Evolutionary conservation across 2,113 vertebrate species (phyloP).

Genomic region (Ammodytes marinus): DNA sequence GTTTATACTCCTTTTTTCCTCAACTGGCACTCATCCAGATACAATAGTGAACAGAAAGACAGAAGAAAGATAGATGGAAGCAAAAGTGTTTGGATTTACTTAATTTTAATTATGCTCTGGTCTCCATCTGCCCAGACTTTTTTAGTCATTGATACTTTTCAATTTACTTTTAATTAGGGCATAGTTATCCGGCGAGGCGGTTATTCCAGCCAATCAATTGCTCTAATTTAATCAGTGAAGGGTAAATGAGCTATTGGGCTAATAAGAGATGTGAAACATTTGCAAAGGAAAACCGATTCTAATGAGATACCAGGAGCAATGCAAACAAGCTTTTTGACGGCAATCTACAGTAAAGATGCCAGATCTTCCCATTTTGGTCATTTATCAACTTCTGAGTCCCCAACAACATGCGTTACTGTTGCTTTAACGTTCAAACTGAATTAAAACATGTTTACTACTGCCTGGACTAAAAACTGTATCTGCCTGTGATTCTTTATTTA

Average conservation of each 20-base stretch:
- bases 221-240: conserved; percentile 67
- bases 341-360: background rate
- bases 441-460: background rate
- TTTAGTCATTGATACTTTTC: conserved; percentile 73
- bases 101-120: conserved; percentile 23
- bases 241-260: conserved; percentile 61
- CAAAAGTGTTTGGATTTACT: conserved; percentile 23
- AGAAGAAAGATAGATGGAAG: conserved; percentile 8
- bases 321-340: background rate
- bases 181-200: conserved; percentile 59
- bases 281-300: conserved; percentile 9
- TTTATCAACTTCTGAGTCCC: background rate
- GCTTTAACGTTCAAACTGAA: background rate
- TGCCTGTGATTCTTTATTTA: conserved; percentile 3
- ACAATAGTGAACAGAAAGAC: conserved; percentile 1
- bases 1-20: conserved; percentile 22
- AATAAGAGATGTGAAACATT: conserved; percentile 41
- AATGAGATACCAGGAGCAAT: conserved; percentile 10
- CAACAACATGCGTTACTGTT: background rate
- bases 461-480: background rate
- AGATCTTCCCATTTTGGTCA: background rate
- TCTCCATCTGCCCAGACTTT: conserved; percentile 46
- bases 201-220: conserved; percentile 80
- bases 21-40: conserved; percentile 32
- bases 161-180: conserved; percentile 77